A percentile compares a stretch with the other conserved stretches of the same genome.
Conservation (phyloP, 2,888 invertebrate genomes). For the Drosophila mercatorum region DNA sequence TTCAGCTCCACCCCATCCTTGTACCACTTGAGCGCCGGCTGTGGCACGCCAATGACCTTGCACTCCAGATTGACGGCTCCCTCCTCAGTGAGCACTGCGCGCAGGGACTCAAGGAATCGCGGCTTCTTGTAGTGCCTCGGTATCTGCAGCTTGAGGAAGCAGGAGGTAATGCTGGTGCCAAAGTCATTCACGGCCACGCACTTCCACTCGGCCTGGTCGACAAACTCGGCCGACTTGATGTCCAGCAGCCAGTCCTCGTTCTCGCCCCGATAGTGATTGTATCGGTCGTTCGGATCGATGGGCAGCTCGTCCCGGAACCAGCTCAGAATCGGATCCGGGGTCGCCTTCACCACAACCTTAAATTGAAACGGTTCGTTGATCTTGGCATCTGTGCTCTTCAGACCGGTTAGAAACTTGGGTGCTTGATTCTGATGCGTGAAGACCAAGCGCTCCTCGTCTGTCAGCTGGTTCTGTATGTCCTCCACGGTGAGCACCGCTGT, state of each 20-base stretch:
- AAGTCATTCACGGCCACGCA: slow-evolving; percentile 95
- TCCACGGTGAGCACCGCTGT: slow-evolving; percentile 94
- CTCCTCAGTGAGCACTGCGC: slow-evolving; percentile 94
- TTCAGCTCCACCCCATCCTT: slow-evolving; percentile 95
- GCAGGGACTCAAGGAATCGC: slow-evolving; percentile 92
- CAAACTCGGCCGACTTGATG: slow-evolving; percentile 90
- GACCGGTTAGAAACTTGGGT: slow-evolving; percentile 92
- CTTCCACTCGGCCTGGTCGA: slow-evolving; percentile 96
- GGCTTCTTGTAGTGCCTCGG: slow-evolving; percentile 96
- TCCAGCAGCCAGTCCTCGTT: slow-evolving; percentile 90
- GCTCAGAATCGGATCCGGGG: slow-evolving; percentile 91
- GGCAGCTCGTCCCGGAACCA: slow-evolving; percentile 96
- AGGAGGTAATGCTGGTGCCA: slow-evolving; percentile 94
- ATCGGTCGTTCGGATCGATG: slow-evolving; percentile 89
- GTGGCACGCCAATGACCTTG: slow-evolving; percentile 96
- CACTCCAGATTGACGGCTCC: slow-evolving; percentile 95
- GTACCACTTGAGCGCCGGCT: slow-evolving; percentile 95
- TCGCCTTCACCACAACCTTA: slow-evolving; percentile 92
- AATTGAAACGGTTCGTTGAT: slow-evolving; percentile 93
- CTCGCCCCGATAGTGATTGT: slow-evolving; percentile 88
- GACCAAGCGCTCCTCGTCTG: slow-evolving; percentile 91
- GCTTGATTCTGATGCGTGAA: slow-evolving; percentile 90
- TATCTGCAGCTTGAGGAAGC: slow-evolving; percentile 92
- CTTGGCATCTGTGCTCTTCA: slow-evolving; percentile 92
- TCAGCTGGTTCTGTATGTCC: slow-evolving; percentile 95